These are phyloP conservation scores for Ischnus inquisitorius DNA, from an alignment of 2,888 invertebrate species.

Conservation along the genomic window DNA sequence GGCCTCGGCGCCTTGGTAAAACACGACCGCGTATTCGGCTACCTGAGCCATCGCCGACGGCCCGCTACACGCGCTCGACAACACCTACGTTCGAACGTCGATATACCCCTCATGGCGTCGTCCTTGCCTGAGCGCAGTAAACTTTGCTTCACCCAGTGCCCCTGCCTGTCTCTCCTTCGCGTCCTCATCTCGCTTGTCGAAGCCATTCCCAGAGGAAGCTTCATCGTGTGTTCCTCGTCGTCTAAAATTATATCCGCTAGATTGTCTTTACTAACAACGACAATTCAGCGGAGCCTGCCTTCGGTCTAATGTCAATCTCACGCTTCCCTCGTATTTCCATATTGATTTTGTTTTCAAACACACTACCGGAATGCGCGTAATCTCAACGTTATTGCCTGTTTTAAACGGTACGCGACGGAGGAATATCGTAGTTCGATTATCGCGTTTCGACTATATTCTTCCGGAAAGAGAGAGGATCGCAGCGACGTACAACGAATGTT, in stretches of 20 bases:
- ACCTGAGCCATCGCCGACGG: slow-evolving; percentile 45
- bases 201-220: neutral
- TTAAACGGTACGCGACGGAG: neutral
- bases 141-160: neutral
- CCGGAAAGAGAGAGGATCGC: neutral
- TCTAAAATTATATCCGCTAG: neutral
- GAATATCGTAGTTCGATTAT: neutral
- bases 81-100: slow-evolving; percentile 24
- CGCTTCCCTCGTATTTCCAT: neutral
- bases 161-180: slow-evolving; percentile 22
- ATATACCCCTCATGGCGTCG: slow-evolving; percentile 46
- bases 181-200: neutral
- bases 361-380: neutral
- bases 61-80: slow-evolving; percentile 14
- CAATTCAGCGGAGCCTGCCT: neutral
- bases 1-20: slow-evolving; percentile 71
- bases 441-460: neutral
- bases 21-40: slow-evolving; percentile 65
- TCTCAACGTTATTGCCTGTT: neutral
- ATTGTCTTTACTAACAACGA: neutral
- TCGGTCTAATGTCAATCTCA: neutral
- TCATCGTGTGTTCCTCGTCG: neutral
- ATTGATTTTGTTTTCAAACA: neutral
- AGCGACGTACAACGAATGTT: neutral
- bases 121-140: slow-evolving; percentile 12